Percentiles rank a stretch among this genome's conserved stretches.
These are phyloP conservation scores for Porphyrio hochstetteri DNA, from an alignment of 2,113 vertebrate species.

Conservation along the genomic window DNA sequence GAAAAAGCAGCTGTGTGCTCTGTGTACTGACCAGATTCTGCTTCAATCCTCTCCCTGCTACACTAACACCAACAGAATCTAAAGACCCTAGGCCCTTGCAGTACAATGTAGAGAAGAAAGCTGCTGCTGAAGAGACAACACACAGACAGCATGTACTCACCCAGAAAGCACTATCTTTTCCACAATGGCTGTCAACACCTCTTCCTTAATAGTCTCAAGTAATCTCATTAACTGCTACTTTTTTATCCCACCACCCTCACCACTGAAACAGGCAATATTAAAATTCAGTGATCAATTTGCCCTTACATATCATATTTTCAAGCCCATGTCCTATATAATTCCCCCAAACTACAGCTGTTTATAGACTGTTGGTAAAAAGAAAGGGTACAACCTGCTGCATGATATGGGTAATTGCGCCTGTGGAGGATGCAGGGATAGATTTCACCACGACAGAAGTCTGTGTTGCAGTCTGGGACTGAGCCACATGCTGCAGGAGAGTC, in stretches of 20 bases:
- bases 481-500: conserved; percentile 80
- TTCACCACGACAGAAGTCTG: conserved; percentile 85
- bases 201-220: neutral
- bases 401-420: conserved; percentile 80
- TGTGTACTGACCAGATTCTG: neutral
- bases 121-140: neutral
- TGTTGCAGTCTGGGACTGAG: conserved; percentile 81
- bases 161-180: neutral
- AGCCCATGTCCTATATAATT: neutral
- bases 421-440: conserved; percentile 77
- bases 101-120: neutral
- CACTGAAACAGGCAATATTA: neutral
- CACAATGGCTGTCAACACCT: neutral
- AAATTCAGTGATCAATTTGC: neutral
- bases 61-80: neutral
- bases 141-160: neutral
- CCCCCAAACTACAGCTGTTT: neutral
- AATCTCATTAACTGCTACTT: neutral
- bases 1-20: neutral
- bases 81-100: neutral
- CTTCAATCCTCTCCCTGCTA: neutral
- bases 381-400: conserved; percentile 84
- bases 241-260: neutral
- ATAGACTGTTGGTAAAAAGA: neutral
- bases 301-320: neutral